Percentiles rank a stretch among this genome's conserved stretches.
These are phyloP conservation scores for Achlya flavicornis DNA, from an alignment of 2,888 invertebrate genomes.

Conservation along the genomic window DNA sequence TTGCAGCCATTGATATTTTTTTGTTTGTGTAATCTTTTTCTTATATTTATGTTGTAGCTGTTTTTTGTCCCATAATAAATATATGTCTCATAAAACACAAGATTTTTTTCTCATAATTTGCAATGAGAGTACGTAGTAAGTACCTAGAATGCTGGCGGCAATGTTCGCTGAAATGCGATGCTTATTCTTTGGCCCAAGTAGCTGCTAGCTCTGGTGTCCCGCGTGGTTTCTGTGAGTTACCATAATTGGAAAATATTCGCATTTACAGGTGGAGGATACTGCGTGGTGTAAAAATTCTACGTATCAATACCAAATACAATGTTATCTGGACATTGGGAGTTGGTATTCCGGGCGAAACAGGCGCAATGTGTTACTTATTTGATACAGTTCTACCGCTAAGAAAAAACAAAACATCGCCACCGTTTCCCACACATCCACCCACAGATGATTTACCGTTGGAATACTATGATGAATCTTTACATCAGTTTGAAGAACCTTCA, in stretches of 20 bases:
- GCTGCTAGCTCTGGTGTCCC: too few relatives aligned
- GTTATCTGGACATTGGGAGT: conserved; percentile 94
- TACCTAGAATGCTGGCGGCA: too few relatives aligned
- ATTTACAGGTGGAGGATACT: conserved; percentile 80
- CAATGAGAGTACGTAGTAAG: too few relatives aligned
- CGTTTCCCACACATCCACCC: conserved; percentile 92
- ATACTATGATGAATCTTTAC: conserved; percentile 89
- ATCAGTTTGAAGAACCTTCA: conserved; percentile 88
- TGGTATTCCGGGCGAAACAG: conserved; percentile 92
- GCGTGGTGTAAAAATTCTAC: conserved; percentile 90
- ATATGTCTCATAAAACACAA: too few relatives aligned
- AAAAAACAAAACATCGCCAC: conserved; percentile 84
- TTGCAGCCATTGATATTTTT: too few relatives aligned
- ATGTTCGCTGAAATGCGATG: too few relatives aligned
- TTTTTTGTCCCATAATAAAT: too few relatives aligned
- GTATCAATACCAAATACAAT: conserved; percentile 97
- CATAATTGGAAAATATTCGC: neutral
- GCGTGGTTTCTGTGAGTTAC: too few relatives aligned
- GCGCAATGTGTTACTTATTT: conserved; percentile 90
- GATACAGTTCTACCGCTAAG: conserved; percentile 89
- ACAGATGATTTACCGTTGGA: conserved; percentile 87
- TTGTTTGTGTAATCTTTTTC: too few relatives aligned
- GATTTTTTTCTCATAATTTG: too few relatives aligned
- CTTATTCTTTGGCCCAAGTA: too few relatives aligned
- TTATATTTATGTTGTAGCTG: too few relatives aligned